Evolutionary conservation across 2,888 invertebrate species (phyloP).

Genomic region (Protonemura montana): DNA sequence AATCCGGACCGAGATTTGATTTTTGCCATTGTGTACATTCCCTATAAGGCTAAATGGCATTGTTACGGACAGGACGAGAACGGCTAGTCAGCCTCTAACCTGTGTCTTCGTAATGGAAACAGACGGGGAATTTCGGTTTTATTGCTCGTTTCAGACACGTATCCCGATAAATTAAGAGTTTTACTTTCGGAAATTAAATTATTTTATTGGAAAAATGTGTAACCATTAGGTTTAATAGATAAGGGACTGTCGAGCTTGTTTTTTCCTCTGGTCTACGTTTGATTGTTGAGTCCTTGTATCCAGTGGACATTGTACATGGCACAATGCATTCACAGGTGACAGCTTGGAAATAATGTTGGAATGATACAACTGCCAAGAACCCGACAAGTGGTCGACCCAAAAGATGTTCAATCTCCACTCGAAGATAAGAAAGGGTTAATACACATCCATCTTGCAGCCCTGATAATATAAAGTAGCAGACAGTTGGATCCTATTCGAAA

Average conservation of each 20-base stretch:
- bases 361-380: conserved; percentile 22
- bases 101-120: conserved; percentile 38
- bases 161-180: conserved; percentile 41
- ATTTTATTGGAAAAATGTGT: conserved; percentile 39
- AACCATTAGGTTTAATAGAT: conserved; percentile 28
- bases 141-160: conserved; percentile 32
- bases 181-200: conserved; percentile 37
- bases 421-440: conserved; percentile 24
- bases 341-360: conserved; percentile 25
- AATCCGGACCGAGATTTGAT: conserved; percentile 32
- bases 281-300: not conserved
- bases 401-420: not conserved
- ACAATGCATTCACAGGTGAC: conserved; percentile 30
- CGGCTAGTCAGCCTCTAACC: not conserved
- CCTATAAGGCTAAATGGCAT: conserved; percentile 42
- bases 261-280: conserved; percentile 14
- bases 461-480: conserved; percentile 13
- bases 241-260: conserved; percentile 16
- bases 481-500: not conserved
- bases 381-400: not conserved
- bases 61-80: conserved; percentile 23
- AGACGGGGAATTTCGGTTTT: conserved; percentile 26
- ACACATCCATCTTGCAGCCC: not conserved
- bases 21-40: conserved; percentile 23
- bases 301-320: conserved; percentile 27